These are phyloP conservation scores for Metacarcinus magister DNA, from an alignment of 2,888 invertebrate species.

Conservation along the genomic window DNA sequence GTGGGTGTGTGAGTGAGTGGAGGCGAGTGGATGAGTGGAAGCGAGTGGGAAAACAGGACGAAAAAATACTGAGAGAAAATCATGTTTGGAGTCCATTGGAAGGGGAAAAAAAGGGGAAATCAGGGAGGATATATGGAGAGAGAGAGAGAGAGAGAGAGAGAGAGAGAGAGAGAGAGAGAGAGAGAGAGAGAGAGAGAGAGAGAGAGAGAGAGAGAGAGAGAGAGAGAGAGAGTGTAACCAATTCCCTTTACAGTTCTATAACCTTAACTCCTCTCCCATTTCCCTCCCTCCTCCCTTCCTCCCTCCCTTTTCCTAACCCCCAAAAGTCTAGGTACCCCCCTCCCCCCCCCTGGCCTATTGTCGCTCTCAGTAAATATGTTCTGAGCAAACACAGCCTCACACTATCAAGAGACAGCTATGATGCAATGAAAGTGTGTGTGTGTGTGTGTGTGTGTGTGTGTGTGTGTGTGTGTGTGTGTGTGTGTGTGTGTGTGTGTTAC, in stretches of 20 bases:
- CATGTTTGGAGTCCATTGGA: not conserved
- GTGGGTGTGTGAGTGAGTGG: not conserved
- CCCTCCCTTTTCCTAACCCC: not conserved
- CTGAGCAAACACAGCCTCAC: not conserved
- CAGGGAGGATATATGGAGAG: not conserved
- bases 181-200: not conserved
- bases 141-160: not conserved
- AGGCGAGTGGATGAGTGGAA: not conserved
- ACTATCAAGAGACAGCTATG: not conserved
- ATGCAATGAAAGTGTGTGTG: not conserved
- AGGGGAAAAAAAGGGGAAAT: not conserved
- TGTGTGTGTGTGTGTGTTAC: not conserved
- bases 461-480: constrained; percentile 39
- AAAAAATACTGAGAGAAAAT: not conserved
- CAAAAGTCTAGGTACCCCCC: not conserved
- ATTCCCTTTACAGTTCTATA: not conserved
- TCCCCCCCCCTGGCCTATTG: not conserved
- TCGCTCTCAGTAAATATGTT: not conserved
- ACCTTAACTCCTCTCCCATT: not conserved
- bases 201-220: not conserved
- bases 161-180: not conserved
- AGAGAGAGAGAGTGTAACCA: not conserved
- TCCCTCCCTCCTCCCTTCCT: not conserved
- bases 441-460: not conserved
- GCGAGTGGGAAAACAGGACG: not conserved